Conservation (phyloP, 1,140 invertebrate genomes). For the Nylanderia fulva region DNA sequence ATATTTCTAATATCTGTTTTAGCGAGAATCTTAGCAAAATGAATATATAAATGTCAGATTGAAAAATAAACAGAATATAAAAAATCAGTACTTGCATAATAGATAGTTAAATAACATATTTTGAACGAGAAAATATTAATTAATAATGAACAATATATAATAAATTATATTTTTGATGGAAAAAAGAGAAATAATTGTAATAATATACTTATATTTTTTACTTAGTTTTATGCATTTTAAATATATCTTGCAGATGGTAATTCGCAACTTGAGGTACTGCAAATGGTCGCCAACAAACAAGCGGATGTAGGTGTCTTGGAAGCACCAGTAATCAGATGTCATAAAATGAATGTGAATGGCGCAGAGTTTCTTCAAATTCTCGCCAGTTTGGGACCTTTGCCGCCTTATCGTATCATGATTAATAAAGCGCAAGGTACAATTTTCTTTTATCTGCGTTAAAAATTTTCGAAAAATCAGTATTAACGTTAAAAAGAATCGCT, state of each 20-base stretch:
- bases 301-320: conserved; percentile 87
- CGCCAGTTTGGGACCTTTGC: conserved; percentile 86
- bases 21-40: no score
- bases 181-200: no score
- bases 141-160: no score
- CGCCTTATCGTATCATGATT: conserved; percentile 86
- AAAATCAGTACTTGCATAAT: no score
- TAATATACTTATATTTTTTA: no score
- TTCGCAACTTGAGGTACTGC: conserved; percentile 85
- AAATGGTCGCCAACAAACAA: conserved; percentile 86
- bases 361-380: conserved; percentile 84
- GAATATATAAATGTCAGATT: no score
- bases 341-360: conserved; percentile 82
- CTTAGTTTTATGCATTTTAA: neutral
- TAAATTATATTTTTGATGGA: no score
- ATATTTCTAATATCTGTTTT: no score
- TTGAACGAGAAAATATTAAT: no score
- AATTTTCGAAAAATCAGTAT: neutral
- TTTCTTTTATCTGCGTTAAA: neutral
- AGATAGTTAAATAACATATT: no score
- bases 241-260: conserved; percentile 79
- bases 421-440: conserved; percentile 85
- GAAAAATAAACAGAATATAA: no score
- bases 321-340: conserved; percentile 84
- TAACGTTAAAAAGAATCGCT: neutral